A percentile compares a stretch with the other conserved stretches of the same genome.
Conservation (phyloP, 2,888 invertebrate genomes). For the Hyles lineata region DNA sequence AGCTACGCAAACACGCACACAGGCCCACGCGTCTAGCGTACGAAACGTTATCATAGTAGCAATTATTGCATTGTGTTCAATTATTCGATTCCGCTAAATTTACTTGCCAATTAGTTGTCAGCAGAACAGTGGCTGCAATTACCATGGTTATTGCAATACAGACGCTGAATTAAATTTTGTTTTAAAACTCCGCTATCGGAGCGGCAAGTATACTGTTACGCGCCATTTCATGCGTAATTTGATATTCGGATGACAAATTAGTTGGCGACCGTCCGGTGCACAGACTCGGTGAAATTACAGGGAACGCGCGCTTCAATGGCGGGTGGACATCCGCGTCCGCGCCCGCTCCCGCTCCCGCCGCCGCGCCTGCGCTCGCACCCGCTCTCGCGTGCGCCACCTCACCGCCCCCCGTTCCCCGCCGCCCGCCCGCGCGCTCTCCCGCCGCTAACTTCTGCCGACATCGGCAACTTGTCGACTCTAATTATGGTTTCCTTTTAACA, state of each 20-base stretch:
- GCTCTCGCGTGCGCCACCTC: constrained; percentile 33
- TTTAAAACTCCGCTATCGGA: constrained; percentile 73
- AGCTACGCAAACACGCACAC: neutral
- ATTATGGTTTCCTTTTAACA: constrained; percentile 73
- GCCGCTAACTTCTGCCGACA: constrained; percentile 38
- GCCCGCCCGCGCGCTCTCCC: constrained; percentile 36
- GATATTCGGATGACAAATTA: constrained; percentile 84
- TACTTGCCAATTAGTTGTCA: constrained; percentile 71
- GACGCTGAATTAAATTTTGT: constrained; percentile 74
- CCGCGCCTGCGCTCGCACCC: constrained; percentile 35
- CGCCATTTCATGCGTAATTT: constrained; percentile 82
- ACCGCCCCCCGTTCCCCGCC: constrained; percentile 37
- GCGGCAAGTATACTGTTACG: constrained; percentile 73
- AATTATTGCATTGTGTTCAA: constrained; percentile 44
- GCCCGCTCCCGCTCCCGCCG: constrained; percentile 34
- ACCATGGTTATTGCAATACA: constrained; percentile 61
- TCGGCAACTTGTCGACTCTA: constrained; percentile 63
- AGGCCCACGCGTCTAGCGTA: neutral
- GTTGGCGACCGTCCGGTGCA: constrained; percentile 68
- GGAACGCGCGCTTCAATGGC: constrained; percentile 53
- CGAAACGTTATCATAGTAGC: constrained; percentile 34
- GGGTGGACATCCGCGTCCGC: constrained; percentile 34
- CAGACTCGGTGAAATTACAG: constrained; percentile 75
- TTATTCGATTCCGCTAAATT: constrained; percentile 65
- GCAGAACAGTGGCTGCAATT: constrained; percentile 62